Percentiles rank a stretch among this genome's conserved stretches.
Evolutionary conservation across 2,888 invertebrate genomes (phyloP).

Genomic region (Plagodis dolabraria): DNA sequence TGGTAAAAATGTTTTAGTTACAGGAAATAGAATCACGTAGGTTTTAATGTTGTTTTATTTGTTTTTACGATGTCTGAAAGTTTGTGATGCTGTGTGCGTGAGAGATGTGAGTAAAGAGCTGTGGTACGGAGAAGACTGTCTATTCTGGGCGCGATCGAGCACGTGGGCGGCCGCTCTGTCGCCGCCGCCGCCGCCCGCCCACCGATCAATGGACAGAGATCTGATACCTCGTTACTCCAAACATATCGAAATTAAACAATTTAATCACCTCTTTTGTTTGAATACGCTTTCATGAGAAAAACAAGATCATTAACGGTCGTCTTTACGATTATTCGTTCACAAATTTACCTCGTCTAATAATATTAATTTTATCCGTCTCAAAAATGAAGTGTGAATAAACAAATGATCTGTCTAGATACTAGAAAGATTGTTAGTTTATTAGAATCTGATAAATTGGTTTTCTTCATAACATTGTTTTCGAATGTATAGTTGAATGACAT

Average conservation of each 20-base stretch:
- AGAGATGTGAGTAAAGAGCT: constrained; percentile 59
- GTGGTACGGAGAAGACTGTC: constrained; percentile 74
- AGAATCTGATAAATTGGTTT: too few species aligned
- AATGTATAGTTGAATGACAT: too few species aligned
- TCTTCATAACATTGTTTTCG: too few species aligned
- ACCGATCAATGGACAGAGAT: constrained; percentile 78
- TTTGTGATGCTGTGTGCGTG: constrained; percentile 35
- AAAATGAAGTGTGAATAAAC: background rate
- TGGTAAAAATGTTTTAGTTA: constrained; percentile 15
- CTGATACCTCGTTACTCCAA: constrained; percentile 58
- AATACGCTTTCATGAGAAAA: constrained; percentile 13
- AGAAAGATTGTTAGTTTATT: too few species aligned
- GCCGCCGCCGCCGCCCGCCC: constrained; percentile 62
- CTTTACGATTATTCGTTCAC: constrained; percentile 12
- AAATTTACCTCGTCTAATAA: constrained; percentile 7
- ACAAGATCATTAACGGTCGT: constrained; percentile 24
- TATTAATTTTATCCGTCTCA: background rate
- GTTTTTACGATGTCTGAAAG: constrained; percentile 40
- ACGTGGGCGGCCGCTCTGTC: constrained; percentile 73
- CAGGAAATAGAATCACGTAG: constrained; percentile 31
- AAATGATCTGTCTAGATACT: too few species aligned
- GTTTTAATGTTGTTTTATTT: constrained; percentile 20
- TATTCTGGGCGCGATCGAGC: constrained; percentile 77
- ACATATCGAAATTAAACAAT: constrained; percentile 21
- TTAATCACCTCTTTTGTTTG: constrained; percentile 11